These are phyloP conservation scores for Isoperla grammatica DNA, from an alignment of 2,888 invertebrate species.

Conservation along the genomic window DNA sequence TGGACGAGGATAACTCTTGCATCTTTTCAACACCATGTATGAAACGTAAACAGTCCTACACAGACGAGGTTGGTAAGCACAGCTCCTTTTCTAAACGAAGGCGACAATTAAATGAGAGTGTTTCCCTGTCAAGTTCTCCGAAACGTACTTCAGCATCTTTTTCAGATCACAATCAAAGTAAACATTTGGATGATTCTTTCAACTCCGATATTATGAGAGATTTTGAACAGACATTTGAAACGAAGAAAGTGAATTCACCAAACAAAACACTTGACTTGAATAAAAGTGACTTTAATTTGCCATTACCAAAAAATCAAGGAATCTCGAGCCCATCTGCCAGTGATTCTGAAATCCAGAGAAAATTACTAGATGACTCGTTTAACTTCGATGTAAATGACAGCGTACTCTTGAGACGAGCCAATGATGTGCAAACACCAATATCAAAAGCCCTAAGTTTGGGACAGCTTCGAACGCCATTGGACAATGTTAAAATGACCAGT, in stretches of 20 bases:
- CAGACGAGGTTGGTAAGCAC: neutral
- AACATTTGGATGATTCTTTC: neutral
- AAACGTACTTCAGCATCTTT: neutral
- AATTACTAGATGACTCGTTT: conserved; percentile 28
- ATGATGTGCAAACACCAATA: conserved; percentile 8
- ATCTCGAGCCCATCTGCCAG: neutral
- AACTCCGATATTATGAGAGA: no score
- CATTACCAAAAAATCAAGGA: no score
- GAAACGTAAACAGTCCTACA: neutral
- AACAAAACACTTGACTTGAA: no score
- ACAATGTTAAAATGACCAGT: conserved; percentile 23
- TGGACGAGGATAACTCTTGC: no score
- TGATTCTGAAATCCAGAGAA: neutral
- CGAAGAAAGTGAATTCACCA: no score
- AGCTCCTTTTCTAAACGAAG: neutral
- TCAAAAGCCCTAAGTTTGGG: neutral
- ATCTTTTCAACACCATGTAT: no score
- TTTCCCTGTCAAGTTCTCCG: neutral
- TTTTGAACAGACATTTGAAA: no score
- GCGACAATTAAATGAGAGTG: neutral
- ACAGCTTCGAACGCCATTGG: conserved; percentile 13
- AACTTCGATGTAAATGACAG: conserved; percentile 25
- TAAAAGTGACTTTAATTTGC: no score
- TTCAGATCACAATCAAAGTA: neutral
- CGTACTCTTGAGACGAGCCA: conserved; percentile 22